phyloP scores from a whole-genome alignment of 2,888 invertebrate species.

The Morinoia aosen region DNA sequence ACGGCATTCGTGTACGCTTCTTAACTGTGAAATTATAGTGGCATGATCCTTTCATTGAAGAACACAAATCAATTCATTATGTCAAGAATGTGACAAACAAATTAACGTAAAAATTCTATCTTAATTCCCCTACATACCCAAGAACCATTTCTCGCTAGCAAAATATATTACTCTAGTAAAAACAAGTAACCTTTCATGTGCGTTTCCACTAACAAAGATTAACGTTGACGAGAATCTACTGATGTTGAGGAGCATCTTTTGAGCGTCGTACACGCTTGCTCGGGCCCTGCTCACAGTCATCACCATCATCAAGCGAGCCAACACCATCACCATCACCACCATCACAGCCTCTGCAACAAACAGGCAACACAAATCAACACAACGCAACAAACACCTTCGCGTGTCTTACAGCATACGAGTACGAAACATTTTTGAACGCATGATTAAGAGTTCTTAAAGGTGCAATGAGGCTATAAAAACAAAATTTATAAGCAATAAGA shows the following conservation, averaged over 20 bases:
- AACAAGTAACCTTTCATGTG: not conserved
- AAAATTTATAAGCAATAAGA: too few relatives aligned
- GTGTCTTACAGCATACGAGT: not conserved
- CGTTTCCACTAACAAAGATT: not conserved
- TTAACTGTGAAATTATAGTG: not conserved
- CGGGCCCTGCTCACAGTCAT: conserved; percentile 33
- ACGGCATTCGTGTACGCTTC: not conserved
- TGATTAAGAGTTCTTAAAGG: too few relatives aligned
- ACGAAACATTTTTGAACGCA: too few relatives aligned
- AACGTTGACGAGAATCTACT: not conserved
- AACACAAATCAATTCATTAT: not conserved
- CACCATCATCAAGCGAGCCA: conserved; percentile 6
- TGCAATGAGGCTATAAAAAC: too few relatives aligned
- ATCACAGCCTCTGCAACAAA: conserved; percentile 48
- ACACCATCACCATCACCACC: conserved; percentile 9
- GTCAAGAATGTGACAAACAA: not conserved
- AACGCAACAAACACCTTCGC: not conserved
- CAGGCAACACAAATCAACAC: not conserved
- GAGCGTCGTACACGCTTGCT: conserved; percentile 20
- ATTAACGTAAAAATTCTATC: not conserved
- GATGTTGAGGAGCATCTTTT: not conserved
- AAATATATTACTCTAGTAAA: not conserved
- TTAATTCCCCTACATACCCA: not conserved
- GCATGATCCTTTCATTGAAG: not conserved
- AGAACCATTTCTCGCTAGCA: not conserved